These are phyloP conservation scores for Promerops cafer DNA, from an alignment of 2,113 vertebrate genomes.

Conservation along the genomic window DNA sequence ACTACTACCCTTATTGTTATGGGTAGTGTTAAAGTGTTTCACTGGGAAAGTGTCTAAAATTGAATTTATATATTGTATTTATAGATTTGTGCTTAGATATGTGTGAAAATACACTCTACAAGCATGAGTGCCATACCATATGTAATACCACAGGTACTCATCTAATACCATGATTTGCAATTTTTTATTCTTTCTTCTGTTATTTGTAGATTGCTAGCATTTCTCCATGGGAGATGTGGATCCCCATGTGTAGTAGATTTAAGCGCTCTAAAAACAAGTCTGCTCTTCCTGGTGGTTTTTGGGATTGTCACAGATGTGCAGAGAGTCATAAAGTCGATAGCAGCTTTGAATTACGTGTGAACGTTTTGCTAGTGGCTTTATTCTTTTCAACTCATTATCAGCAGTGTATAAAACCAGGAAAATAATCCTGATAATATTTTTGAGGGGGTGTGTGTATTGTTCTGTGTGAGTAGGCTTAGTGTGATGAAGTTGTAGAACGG, in stretches of 20 bases:
- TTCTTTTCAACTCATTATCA: background rate
- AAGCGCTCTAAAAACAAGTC: background rate
- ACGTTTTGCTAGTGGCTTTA: background rate
- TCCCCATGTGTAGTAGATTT: background rate
- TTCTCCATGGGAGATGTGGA: background rate
- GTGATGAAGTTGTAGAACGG: background rate
- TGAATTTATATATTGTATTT: background rate
- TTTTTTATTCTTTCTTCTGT: background rate
- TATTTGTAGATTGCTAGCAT: background rate
- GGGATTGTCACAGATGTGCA: background rate
- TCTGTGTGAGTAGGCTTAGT: background rate
- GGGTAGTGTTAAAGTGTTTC: background rate
- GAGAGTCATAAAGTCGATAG: background rate
- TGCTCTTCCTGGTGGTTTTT: background rate
- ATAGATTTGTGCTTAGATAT: background rate
- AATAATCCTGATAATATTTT: background rate
- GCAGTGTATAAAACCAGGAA: background rate
- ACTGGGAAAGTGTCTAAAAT: background rate
- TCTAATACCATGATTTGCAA: fast-evolving
- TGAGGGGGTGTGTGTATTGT: fast-evolving
- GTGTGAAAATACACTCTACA: background rate
- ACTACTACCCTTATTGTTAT: background rate
- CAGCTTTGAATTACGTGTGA: background rate
- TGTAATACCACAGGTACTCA: background rate
- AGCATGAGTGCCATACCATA: background rate